phyloP scores from a whole-genome alignment of 2,888 invertebrate genomes.

The Pristionchus entomophagus region DNA sequence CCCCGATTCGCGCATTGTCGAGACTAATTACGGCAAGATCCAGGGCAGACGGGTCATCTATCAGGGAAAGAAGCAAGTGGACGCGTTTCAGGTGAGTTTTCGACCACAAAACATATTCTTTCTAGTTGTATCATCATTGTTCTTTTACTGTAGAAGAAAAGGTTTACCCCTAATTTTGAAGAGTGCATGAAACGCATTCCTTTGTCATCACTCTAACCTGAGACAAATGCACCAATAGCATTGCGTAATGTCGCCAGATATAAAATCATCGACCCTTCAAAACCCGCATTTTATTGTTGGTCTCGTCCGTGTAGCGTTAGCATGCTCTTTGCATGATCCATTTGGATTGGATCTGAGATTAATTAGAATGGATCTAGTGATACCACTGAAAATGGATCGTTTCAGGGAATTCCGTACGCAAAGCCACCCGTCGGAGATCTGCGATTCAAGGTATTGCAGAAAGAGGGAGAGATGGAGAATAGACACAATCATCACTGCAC shows the following conservation, averaged over 20 bases:
- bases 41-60: not conserved
- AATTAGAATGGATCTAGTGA: too few relatives aligned
- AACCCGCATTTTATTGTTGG: too few relatives aligned
- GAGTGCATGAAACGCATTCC: not conserved
- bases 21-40: not conserved
- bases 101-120: not conserved
- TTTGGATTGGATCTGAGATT: too few relatives aligned
- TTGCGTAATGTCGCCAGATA: too few relatives aligned
- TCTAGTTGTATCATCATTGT: not conserved
- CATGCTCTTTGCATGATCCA: too few relatives aligned
- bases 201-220: too few relatives aligned
- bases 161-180: not conserved
- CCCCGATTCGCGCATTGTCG: not conserved
- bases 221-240: too few relatives aligned
- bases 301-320: too few relatives aligned
- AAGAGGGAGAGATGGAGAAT: too few relatives aligned
- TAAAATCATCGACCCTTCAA: too few relatives aligned
- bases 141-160: not conserved
- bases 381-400: not conserved
- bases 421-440: conserved; percentile 70
- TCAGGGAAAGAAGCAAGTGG: not conserved
- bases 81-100: not conserved
- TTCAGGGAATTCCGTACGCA: conserved; percentile 71
- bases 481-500: not conserved
- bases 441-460: conserved; percentile 61